These are phyloP conservation scores for Setipinna tenuifilis DNA, from an alignment of 2,797 vertebrate genomes.

Conservation along the genomic window DNA sequence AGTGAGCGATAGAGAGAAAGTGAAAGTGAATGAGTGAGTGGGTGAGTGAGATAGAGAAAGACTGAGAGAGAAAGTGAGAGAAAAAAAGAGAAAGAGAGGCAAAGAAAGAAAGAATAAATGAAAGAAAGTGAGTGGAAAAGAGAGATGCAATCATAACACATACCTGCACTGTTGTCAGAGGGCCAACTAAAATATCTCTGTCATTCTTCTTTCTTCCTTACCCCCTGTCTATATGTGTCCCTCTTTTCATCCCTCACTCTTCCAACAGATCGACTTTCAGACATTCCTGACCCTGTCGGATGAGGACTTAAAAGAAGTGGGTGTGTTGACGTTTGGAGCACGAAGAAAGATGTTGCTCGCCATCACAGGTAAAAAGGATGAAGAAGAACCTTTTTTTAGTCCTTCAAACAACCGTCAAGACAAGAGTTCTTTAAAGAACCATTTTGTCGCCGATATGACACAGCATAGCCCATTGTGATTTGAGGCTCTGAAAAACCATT, in stretches of 20 bases:
- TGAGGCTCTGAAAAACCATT: no score
- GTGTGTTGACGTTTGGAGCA: slow-evolving; percentile 80
- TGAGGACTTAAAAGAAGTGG: slow-evolving; percentile 83
- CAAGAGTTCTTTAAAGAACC: no score
- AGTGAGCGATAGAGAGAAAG: neutral
- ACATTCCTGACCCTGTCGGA: slow-evolving; percentile 82
- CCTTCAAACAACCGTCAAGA: no score
- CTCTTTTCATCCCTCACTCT: neutral
- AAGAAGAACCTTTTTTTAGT: no score
- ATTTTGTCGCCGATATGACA: no score
- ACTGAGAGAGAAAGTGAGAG: neutral
- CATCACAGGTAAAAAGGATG: slow-evolving; percentile 73
- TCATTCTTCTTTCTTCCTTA: neutral
- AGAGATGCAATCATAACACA: no score
- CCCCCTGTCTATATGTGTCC: neutral
- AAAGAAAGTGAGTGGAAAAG: no score
- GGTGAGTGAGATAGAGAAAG: neutral
- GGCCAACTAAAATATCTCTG: neutral
- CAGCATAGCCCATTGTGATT: no score
- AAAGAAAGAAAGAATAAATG: neutral
- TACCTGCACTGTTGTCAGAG: neutral
- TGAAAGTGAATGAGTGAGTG: no score
- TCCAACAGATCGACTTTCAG: slow-evolving; percentile 79
- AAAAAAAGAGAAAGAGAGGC: neutral
- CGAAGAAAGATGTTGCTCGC: slow-evolving; percentile 81